Conservation (phyloP, 2,797 vertebrate genomes). For the Heterohyrax brucei region DNA sequence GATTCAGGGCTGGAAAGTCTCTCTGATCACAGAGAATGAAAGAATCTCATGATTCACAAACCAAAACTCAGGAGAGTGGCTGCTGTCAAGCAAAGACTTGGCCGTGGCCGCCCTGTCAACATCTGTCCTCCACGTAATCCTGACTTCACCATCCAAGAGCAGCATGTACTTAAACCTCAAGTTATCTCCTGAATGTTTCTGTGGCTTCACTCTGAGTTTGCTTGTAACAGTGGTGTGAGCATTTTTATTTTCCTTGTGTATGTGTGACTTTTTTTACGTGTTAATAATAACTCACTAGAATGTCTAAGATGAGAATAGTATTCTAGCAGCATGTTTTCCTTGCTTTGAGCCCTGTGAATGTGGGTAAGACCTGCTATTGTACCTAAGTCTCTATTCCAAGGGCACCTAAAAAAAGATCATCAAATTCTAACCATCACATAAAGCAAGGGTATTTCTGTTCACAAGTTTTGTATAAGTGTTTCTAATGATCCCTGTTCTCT, state of each 20-base stretch:
- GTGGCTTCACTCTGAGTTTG: background rate
- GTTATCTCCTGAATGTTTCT: background rate
- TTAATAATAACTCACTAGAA: background rate
- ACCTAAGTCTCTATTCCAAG: background rate
- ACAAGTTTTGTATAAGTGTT: slow-evolving; percentile 8
- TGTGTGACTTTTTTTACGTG: background rate
- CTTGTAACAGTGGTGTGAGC: background rate
- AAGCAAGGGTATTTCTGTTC: background rate
- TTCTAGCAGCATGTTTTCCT: background rate
- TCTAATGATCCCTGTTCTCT: slow-evolving; percentile 34
- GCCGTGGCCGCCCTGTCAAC: fast-evolving
- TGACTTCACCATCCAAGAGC: background rate
- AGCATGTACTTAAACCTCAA: background rate
- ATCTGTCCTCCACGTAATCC: background rate
- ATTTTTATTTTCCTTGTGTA: background rate
- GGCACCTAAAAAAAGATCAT: background rate
- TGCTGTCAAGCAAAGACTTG: too few species aligned
- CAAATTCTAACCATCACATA: background rate
- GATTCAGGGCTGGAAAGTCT: background rate
- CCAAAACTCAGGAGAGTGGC: background rate
- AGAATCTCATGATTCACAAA: background rate
- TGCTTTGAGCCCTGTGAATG: background rate
- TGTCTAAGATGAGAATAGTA: background rate
- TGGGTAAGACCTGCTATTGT: background rate
- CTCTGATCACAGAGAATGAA: background rate